These are phyloP conservation scores for Spilarctia lutea DNA, from an alignment of 2,888 invertebrate species.

Conservation along the genomic window DNA sequence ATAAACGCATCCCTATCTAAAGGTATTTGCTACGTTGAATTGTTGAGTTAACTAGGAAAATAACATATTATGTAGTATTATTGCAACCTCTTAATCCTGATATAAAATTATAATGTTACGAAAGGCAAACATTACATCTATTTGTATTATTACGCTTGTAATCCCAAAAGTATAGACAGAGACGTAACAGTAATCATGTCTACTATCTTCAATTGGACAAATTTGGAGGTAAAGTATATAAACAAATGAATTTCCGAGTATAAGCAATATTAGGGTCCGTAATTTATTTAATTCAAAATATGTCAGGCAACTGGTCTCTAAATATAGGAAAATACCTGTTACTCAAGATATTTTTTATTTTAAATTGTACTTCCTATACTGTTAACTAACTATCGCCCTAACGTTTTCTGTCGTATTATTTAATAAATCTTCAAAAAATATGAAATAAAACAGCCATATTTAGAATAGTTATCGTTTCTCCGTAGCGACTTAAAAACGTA, in stretches of 20 bases:
- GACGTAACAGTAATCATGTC: no score
- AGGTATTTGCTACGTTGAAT: no score
- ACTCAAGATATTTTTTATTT: no score
- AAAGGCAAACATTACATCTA: no score
- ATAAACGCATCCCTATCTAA: no score
- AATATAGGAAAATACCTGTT: neutral
- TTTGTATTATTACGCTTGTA: neutral
- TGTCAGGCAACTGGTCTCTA: neutral
- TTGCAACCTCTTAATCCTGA: no score
- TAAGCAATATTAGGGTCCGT: neutral
- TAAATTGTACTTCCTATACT: no score
- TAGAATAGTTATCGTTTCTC: neutral
- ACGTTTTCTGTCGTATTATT: neutral
- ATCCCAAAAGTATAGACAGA: no score
- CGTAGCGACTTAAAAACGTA: neutral
- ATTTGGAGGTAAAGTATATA: neutral
- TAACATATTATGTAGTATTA: no score
- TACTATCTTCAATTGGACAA: neutral
- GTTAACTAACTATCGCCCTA: no score
- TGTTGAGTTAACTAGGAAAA: neutral
- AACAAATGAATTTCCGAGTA: neutral
- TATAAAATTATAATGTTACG: no score
- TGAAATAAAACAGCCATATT: neutral
- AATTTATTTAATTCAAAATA: neutral
- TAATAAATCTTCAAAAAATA: neutral